A percentile compares a stretch with the other conserved stretches of the same genome.
phyloP scores from a whole-genome alignment of 1,140 invertebrate genomes.

The Bombus soroeensis region DNA sequence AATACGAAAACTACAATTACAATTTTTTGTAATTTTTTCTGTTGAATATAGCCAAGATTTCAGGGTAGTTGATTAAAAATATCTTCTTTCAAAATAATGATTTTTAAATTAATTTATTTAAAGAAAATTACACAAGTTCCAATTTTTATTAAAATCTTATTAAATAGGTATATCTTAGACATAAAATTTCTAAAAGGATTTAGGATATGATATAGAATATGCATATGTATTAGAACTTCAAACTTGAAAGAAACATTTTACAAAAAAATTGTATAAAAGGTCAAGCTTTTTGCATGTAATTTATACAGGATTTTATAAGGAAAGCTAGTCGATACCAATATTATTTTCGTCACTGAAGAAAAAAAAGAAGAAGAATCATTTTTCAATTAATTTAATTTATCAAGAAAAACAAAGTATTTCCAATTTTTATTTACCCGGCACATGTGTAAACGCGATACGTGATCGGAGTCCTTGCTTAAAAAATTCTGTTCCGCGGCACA shows the following conservation, averaged over 20 bases:
- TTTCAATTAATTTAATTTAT: background rate
- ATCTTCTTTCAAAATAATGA: background rate
- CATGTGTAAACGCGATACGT: conserved; percentile 69
- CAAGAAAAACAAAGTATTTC: background rate
- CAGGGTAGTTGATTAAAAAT: background rate
- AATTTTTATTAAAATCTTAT: background rate
- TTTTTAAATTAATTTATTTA: background rate
- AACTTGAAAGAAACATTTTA: background rate
- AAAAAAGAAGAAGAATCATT: background rate
- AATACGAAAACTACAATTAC: background rate
- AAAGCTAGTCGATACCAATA: background rate
- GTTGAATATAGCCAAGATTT: background rate
- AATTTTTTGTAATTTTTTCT: background rate
- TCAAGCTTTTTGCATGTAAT: background rate
- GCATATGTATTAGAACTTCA: too few relatives aligned
- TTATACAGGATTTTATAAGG: background rate
- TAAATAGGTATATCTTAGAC: too few relatives aligned
- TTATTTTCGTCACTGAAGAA: background rate
- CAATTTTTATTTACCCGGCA: conserved; percentile 71
- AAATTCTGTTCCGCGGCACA: background rate
- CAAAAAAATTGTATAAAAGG: background rate
- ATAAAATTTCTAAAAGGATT: too few relatives aligned
- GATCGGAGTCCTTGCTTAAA: conserved; percentile 29
- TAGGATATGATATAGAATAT: too few relatives aligned
- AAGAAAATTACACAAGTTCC: background rate